phyloP scores from a whole-genome alignment of 2,888 invertebrate genomes.

The Cactoblastis cactorum region DNA sequence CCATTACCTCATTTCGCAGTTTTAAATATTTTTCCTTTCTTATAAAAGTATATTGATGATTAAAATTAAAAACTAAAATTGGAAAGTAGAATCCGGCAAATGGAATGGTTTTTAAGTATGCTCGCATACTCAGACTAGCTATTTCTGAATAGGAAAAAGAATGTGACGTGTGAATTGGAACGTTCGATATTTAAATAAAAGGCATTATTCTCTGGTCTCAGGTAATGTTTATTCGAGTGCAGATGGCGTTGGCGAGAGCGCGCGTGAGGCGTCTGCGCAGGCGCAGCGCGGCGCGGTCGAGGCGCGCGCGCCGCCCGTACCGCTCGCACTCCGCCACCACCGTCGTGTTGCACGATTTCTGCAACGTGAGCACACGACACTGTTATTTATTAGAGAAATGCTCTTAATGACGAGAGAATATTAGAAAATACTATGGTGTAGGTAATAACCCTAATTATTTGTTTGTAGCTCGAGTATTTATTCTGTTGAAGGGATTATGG shows the following conservation, averaged over 20 bases:
- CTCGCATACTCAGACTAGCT: neutral
- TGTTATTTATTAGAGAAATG: conserved; percentile 36
- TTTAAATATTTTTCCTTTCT: no score
- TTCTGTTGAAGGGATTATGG: no score
- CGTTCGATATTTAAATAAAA: conserved; percentile 22
- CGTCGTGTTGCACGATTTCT: conserved; percentile 72
- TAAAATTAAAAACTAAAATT: neutral
- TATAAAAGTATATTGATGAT: no score
- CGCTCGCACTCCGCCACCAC: conserved; percentile 60
- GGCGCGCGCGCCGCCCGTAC: conserved; percentile 51
- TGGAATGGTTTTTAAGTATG: neutral
- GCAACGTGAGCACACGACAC: conserved; percentile 34
- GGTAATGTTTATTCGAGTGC: conserved; percentile 50
- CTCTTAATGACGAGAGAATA: conserved; percentile 30
- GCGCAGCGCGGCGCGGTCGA: conserved; percentile 58
- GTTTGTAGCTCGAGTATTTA: neutral
- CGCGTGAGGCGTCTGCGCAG: conserved; percentile 44
- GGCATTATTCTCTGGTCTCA: conserved; percentile 22
- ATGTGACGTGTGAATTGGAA: conserved; percentile 5
- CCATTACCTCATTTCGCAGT: no score
- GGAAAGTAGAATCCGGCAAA: neutral
- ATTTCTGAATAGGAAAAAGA: conserved; percentile 4
- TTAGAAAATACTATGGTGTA: conserved; percentile 12
- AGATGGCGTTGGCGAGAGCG: conserved; percentile 46
- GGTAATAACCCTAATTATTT: neutral